Evolutionary conservation across 2,888 invertebrate genomes (phyloP).

Genomic region (Heliconius erato): DNA sequence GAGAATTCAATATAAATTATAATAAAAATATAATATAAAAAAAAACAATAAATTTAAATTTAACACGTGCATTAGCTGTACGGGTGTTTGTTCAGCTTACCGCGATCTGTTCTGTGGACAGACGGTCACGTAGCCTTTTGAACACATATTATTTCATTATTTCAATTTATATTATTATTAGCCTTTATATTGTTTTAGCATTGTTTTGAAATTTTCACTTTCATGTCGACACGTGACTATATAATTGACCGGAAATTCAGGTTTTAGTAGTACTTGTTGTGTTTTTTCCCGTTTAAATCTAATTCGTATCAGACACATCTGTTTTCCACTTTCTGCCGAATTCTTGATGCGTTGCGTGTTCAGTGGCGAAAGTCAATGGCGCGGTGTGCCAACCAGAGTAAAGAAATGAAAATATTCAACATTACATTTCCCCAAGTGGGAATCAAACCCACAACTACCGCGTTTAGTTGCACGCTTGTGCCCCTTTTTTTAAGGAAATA

Average conservation of each 20-base stretch:
- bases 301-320: too few species aligned
- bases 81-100: conserved; percentile 23
- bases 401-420: not conserved
- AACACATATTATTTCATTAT: conserved; percentile 17
- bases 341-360: too few species aligned
- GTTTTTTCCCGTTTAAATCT: too few species aligned
- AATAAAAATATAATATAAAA: not conserved
- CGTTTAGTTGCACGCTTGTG: not conserved
- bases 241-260: not conserved
- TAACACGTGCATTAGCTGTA: conserved; percentile 15
- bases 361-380: not conserved
- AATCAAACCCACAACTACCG: not conserved
- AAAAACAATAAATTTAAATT: conserved; percentile 1
- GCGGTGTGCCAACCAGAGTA: not conserved
- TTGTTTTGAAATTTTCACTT: not conserved
- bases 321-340: too few species aligned
- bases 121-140: conserved; percentile 27
- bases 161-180: conserved; percentile 1
- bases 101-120: conserved; percentile 32
- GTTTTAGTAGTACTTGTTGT: too few species aligned
- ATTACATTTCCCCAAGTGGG: not conserved
- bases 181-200: not conserved
- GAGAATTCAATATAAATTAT: not conserved
- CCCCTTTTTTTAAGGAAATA: too few species aligned
- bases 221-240: not conserved